Evolutionary conservation across 2,113 vertebrate species (phyloP), one percentile per base, ranked within the genome.

Genomic region (Campylomormyrus numenius): DNA sequence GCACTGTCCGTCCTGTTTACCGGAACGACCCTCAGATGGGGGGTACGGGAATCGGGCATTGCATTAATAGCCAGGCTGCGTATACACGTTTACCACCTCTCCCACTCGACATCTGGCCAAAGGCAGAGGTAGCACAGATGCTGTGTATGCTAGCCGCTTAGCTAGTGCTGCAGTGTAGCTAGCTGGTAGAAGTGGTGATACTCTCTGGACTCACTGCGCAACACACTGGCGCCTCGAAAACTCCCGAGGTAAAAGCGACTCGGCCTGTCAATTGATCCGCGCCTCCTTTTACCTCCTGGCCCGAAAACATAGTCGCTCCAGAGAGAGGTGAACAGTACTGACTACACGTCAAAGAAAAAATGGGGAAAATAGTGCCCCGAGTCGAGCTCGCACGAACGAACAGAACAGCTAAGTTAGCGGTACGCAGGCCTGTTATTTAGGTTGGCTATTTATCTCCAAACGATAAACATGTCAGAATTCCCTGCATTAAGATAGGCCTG

Each of bases 361-460:
- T 11, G 84, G 46, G 48, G 24, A n/a, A 50, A 49, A 50, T 27
- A 58, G 42, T 87, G 90, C 87, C 50, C 90, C 77, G 50, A 62
- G 48, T 87, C 85, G 48, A 80, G 46, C 88, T 52, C 70, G 35
- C 19, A 35, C 74, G 17, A 56, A 35, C 89, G 10, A 48, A 85
- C 87, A 46, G 50, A 86, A n/a, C 80, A 62, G 88, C 91, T 89
- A 90, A 88, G 48, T 52, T 77, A 89, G 70, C 92, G 91, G 91
- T 93, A 93, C 17, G 91, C 91, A 93, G 95, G 96, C 95, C 95
- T 95, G 93, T 88, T 56, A 92, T 93, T 94, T 93, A 90, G 92
- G 91, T 91, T 92, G 93, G 93, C 91, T 91, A 93, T 94, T 93
- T 91, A 70, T 86, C 90, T 91, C 39, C 70, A 89, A 88, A 93